A percentile compares a stretch with the other conserved stretches of the same genome.
Conservation (phyloP, 2,888 invertebrate genomes). For the Ophion slaviceki region DNA sequence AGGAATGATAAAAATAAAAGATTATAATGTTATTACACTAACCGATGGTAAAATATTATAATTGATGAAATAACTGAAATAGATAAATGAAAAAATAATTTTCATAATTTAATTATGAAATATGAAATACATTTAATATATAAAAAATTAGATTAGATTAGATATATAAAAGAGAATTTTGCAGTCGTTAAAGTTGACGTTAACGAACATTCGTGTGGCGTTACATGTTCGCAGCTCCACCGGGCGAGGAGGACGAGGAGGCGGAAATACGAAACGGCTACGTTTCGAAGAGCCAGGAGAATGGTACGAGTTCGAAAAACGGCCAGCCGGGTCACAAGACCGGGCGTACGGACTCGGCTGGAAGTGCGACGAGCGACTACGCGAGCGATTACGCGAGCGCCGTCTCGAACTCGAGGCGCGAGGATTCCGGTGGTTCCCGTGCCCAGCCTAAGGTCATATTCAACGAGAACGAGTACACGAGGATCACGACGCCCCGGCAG, state of each 20-base stretch:
- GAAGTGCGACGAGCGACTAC: conserved; percentile 70
- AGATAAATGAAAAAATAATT: too few species aligned
- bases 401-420: conserved; percentile 69
- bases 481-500: conserved; percentile 89
- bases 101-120: too few species aligned
- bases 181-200: background rate
- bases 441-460: conserved; percentile 85
- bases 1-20: too few species aligned
- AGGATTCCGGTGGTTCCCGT: conserved; percentile 73
- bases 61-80: too few species aligned
- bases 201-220: background rate
- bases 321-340: conserved; percentile 69
- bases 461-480: conserved; percentile 88
- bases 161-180: background rate
- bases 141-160: too few species aligned
- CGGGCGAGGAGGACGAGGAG: conserved; percentile 81
- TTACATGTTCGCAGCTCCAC: conserved; percentile 76
- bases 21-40: too few species aligned
- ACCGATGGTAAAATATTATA: too few species aligned
- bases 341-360: conserved; percentile 70
- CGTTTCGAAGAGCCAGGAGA: conserved; percentile 73
- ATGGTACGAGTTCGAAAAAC: conserved; percentile 69
- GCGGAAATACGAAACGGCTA: conserved; percentile 77
- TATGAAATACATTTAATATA: too few species aligned
- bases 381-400: conserved; percentile 74